Evolutionary conservation across 2,113 vertebrate genomes (phyloP), one percentile per base, ranked within the genome.

Genomic region (Plecotus auritus): DNA sequence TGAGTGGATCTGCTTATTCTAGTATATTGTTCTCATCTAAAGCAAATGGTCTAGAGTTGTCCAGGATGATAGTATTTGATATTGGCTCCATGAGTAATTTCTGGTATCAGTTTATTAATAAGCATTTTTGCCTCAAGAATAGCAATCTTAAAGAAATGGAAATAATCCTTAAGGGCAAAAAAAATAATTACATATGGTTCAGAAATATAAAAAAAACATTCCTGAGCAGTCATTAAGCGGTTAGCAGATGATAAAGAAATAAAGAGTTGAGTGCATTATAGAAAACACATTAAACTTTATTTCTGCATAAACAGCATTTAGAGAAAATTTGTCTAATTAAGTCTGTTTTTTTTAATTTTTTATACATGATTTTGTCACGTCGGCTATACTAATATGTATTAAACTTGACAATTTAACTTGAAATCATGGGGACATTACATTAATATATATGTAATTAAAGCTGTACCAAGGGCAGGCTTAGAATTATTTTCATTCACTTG

Each of bases 331-430:
- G 14, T 85, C 30, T 74, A 86, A 76, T 91, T 97, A 88, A 91
- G 51, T 90, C 9, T 89, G 42, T 82, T 77, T 72, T 84, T 94
- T 80, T 73, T 12, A 89, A 56, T 56, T 93, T 61, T 22, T 91
- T 88, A 81, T 51, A 22, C 37, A 12, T 95, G 49, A 90, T 92
- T 96, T 7, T 97, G 66, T 96, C 67, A 88, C 78, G 22, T 90
- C 94, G 67, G 54, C 80, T 95, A 54, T 70, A 93, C 95, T 97
- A 97, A 97, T 83, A 66, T 95, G 37, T 95, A 56, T 94, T 94
- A 80, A 93, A 35, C 18, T 85, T 96, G 94, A 81, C 70, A 85
- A 82, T 56, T 96, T 91, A 87, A 90, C 87, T 92, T 84, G 17
- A 93, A 90, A 40, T 78, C 32, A 69, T 85, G 13, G 1, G 22